phyloP scores from a whole-genome alignment of 1,140 invertebrate genomes.

The Tenebrio molitor region DNA sequence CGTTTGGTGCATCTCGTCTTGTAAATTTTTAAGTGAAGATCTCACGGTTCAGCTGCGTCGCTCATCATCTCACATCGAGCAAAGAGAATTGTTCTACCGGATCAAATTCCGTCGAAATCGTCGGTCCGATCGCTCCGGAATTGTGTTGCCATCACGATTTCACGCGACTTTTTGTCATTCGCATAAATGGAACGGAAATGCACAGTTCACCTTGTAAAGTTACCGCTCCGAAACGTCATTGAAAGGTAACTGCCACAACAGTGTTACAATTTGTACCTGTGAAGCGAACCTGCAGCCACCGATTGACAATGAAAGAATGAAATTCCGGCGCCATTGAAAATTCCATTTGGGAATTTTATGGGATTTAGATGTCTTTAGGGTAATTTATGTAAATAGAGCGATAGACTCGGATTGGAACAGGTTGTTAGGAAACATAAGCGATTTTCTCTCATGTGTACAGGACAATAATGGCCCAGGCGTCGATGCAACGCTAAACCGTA shows the following conservation, averaged over 20 bases:
- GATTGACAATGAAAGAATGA: slow-evolving; percentile 6
- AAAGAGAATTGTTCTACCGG: background rate
- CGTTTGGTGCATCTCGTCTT: slow-evolving; percentile 16
- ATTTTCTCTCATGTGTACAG: slow-evolving; percentile 9
- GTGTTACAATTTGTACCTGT: background rate
- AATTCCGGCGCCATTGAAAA: slow-evolving; percentile 9
- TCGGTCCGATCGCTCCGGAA: slow-evolving; percentile 3
- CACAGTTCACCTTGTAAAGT: slow-evolving; percentile 24
- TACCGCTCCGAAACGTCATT: slow-evolving; percentile 40
- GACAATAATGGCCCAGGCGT: slow-evolving; percentile 7
- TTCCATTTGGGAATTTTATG: background rate
- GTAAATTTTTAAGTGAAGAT: background rate
- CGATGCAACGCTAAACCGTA: slow-evolving; percentile 25
- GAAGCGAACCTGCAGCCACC: background rate
- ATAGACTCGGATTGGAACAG: slow-evolving; percentile 9
- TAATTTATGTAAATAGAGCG: slow-evolving; percentile 18
- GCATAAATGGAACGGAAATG: slow-evolving; percentile 36
- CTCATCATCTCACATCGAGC: background rate
- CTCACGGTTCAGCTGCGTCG: background rate
- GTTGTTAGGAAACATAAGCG: slow-evolving; percentile 1
- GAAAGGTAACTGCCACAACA: slow-evolving; percentile 20
- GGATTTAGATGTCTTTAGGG: background rate
- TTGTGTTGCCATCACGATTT: slow-evolving; percentile 5
- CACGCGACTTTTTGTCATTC: slow-evolving; percentile 7
- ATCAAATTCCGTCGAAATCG: slow-evolving; percentile 10